phyloP scores from a whole-genome alignment of 2,888 invertebrate species.

The Brachyopa scutellaris region DNA sequence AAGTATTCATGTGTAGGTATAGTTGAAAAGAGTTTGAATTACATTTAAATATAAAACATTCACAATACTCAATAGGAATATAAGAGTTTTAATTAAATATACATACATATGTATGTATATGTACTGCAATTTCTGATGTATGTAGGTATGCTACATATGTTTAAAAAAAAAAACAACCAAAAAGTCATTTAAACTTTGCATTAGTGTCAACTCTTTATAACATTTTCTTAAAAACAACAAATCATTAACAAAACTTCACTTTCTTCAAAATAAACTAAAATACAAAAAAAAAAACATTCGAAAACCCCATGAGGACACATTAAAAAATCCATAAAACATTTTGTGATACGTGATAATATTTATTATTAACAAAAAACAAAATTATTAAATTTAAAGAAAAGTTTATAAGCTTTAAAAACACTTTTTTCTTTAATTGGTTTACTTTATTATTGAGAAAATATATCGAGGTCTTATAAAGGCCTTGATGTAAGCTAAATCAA shows the following conservation, averaged over 20 bases:
- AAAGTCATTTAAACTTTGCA: conserved; percentile 9
- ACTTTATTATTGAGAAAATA: conserved; percentile 5
- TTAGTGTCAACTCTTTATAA: conserved; percentile 9
- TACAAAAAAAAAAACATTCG: background rate
- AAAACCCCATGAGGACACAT: conserved; percentile 15
- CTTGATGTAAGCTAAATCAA: background rate
- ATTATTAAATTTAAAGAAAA: conserved; percentile 4
- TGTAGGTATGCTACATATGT: no score
- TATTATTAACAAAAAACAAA: conserved; percentile 12
- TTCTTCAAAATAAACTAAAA: background rate
- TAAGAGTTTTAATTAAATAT: conserved; percentile 16
- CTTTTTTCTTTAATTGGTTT: background rate
- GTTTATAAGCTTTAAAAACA: background rate
- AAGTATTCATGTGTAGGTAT: background rate
- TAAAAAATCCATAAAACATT: conserved; percentile 33
- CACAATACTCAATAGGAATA: conserved; percentile 32
- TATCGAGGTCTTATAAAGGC: background rate
- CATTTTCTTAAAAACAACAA: conserved; percentile 18
- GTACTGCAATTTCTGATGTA: no score
- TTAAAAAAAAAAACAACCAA: no score
- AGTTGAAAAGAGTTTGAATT: background rate
- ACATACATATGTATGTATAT: no score
- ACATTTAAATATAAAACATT: conserved; percentile 22
- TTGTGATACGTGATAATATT: conserved; percentile 69
- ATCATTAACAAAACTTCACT: background rate